Percentiles rank a stretch among this genome's conserved stretches.
Conservation (phyloP, 2,888 invertebrate species). For the Ametastegia equiseti region DNA sequence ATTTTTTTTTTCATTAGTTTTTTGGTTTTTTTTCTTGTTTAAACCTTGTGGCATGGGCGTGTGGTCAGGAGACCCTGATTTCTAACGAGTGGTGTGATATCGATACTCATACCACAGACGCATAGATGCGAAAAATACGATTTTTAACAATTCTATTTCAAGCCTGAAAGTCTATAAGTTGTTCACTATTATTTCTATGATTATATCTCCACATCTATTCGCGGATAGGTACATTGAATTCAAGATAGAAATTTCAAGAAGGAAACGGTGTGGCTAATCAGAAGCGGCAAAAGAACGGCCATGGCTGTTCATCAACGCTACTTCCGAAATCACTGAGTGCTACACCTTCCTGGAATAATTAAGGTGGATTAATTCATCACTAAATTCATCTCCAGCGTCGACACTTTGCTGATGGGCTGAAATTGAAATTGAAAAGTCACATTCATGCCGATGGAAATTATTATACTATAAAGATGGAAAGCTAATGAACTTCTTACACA, state of each 20-base stretch:
- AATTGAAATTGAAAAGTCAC: no score
- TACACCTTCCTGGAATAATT: conserved; percentile 5
- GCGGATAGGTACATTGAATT: background rate
- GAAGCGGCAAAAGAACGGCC: background rate
- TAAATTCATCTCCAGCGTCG: background rate
- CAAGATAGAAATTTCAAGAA: background rate
- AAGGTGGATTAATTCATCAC: background rate
- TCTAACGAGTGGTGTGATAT: background rate
- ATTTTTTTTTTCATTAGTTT: background rate
- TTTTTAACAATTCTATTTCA: background rate
- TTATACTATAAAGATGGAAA: background rate
- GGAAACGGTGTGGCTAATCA: background rate
- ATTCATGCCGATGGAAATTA: background rate
- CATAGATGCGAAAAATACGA: background rate
- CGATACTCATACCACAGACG: background rate
- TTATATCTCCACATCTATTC: background rate
- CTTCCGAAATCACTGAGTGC: conserved; percentile 20
- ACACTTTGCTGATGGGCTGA: no score
- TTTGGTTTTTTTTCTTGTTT: background rate
- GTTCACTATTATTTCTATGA: background rate
- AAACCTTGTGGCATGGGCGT: background rate
- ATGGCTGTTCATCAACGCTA: conserved; percentile 14
- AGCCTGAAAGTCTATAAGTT: no score
- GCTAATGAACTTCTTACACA: background rate
- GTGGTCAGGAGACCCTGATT: background rate